Evolutionary conservation across 2,888 invertebrate genomes (phyloP).

Genomic region (Limnephilus lunatus): DNA sequence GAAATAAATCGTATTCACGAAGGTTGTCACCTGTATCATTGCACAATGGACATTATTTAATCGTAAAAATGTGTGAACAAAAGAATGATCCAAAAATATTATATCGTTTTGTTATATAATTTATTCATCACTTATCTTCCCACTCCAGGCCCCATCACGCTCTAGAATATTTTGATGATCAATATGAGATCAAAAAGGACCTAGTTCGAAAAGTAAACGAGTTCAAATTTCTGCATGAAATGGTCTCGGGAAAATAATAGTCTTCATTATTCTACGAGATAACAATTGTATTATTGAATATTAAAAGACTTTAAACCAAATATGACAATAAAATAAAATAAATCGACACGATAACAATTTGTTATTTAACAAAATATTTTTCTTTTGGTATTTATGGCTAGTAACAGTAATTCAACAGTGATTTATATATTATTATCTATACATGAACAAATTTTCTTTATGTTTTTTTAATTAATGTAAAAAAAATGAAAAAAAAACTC

Average conservation of each 20-base stretch:
- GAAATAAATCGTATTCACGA: slow-evolving; percentile 9
- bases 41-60: slow-evolving; percentile 15
- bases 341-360: no score
- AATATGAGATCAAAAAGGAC: not conserved
- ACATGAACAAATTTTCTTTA: no score
- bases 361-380: no score
- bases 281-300: not conserved
- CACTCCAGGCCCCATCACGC: slow-evolving; percentile 3
- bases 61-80: slow-evolving; percentile 28
- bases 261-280: no score
- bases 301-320: no score
- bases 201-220: not conserved
- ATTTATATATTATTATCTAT: no score
- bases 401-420: no score
- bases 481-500: no score
- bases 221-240: not conserved
- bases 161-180: slow-evolving; percentile 8
- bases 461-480: no score
- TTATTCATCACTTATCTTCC: slow-evolving; percentile 24
- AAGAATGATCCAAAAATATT: slow-evolving; percentile 15
- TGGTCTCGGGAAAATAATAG: not conserved
- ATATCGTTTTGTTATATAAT: slow-evolving; percentile 26
- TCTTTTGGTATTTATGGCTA: no score
- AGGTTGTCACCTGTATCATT: not conserved
- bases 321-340: no score